Base-by-base conservation (phyloP, 2,888 invertebrate species). In the Gasteruption jaculator region DNA sequence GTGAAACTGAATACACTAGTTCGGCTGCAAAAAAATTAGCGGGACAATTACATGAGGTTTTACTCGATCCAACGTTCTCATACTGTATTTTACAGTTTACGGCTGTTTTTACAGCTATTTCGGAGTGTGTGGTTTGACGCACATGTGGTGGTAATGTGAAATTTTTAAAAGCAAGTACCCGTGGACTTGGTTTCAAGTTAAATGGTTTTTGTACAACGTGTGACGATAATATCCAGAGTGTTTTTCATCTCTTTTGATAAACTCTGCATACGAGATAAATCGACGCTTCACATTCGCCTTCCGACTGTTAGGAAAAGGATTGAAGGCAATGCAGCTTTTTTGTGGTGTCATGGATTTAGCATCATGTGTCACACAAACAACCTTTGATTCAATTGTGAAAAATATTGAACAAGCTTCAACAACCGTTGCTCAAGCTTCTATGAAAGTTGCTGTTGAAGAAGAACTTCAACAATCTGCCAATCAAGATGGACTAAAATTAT, bases 301-400 rank as follows among this genome's bases (percentile, higher is more conserved):
- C 10, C 15, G 32, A 16, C 32, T 32, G 15, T n/a, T 32, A 10
- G 32, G 32, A 16, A 32, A 32, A 32, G 15, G 32, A 32, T 14
- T 32, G 5, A 32, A 6, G n/a, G 32, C 5, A 6, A 32, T 32
- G 32, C 7, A 15, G 5, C 14, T 8, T 16, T 32, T 32, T 19
- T 32, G 32, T 32, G 32, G 32, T 16, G 18, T 32, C 18, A 32
- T 32, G 32, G 32, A 32, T 16, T n/a, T 32, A 16, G 7, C 32
- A 12, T 15, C 14, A 32, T 5, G 11, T 8, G n/a, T 32, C 7
- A 10, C 15, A 19, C 32, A 32, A 32, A 15, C 10, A 11, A 12
- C 32, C 8, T 32, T 32, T 11, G 32, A 32, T 14, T 16, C 5
- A 12, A 16, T 32, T 7, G 6, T 16, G 32, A 15, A 7, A 14